Evolutionary conservation across 2,113 vertebrate species (phyloP), one percentile per base, ranked within the genome.

Genomic region (Osmerus mordax): DNA sequence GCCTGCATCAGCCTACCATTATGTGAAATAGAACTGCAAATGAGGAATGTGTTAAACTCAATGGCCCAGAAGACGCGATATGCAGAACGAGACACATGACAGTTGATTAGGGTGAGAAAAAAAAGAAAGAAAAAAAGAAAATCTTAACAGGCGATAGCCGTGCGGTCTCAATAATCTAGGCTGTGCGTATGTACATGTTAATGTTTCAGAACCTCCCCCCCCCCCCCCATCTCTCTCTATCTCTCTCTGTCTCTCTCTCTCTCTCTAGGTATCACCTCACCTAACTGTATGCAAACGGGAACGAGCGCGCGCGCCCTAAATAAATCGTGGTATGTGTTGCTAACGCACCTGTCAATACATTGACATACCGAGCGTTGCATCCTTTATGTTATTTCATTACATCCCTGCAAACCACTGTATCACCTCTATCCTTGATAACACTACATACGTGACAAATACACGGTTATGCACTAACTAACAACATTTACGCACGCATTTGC

Each of bases 261-360:
- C 56, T 67, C 65, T 15, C 32, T 36, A 66, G 73, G 75, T 72
- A 77, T 66, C 79, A 74, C 78, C 76, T 85, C 84, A 73, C 69
- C 70, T 72, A 75, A 84, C 81, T 83, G 74, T 78, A 84, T 83
- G 83, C 75, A 77, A 78, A 80, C 81, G 78, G 79, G 80, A 80
- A 70, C 83, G 79, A 78, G 82, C 76, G 84, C 28, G 70, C 73
- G 70, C 82, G 82, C 80, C 83, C 85, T 70, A 78, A 84, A 90
- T 85, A 81, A 83, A 89, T 83, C 74, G 79, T 63, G 51, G 70
- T 58, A 59, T 58, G 59, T 36, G 73, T 73, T 79, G 72, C 78
- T 83, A 83, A 83, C 86, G 86, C 87, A 87, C 89, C 86, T 89
- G 88, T 84, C 87, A 89, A 84, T 62, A 74, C 80, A 47, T 78